Evolutionary conservation across 2,888 invertebrate species (phyloP).

Genomic region (Clistopyga incitator): DNA sequence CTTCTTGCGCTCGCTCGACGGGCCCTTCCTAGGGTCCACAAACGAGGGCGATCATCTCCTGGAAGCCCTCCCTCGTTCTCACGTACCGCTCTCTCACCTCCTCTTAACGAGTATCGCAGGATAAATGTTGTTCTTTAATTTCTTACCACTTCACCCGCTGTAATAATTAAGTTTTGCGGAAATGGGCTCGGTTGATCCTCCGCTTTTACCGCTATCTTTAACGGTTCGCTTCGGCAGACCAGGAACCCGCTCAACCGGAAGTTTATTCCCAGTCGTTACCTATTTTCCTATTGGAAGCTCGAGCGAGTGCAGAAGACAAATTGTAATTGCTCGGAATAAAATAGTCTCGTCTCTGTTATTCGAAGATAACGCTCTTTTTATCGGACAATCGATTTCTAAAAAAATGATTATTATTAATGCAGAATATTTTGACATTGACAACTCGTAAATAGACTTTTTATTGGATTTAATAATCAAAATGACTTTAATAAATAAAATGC

Average conservation of each 20-base stretch:
- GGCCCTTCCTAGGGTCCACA: slow-evolving; percentile 27
- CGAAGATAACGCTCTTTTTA: neutral
- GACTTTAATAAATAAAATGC: no score
- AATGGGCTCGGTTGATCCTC: slow-evolving; percentile 30
- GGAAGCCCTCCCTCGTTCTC: slow-evolving; percentile 18
- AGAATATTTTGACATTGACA: no score
- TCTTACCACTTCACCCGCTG: slow-evolving; percentile 37
- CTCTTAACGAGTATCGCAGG: slow-evolving; percentile 42
- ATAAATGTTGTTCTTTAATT: slow-evolving; percentile 66
- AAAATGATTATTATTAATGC: no score
- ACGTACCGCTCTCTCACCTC: slow-evolving; percentile 22
- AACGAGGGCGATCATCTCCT: slow-evolving; percentile 36
- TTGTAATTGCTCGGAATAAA: neutral
- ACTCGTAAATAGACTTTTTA: no score
- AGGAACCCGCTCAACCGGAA: neutral
- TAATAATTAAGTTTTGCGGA: slow-evolving; percentile 55
- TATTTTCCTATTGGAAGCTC: slow-evolving; percentile 19
- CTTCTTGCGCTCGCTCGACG: slow-evolving; percentile 28
- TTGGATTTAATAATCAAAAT: no score
- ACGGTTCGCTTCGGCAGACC: slow-evolving; percentile 3
- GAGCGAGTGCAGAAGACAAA: slow-evolving; percentile 3
- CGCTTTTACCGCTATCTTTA: neutral
- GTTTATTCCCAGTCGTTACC: neutral
- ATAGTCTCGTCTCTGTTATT: neutral
- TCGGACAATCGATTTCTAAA: no score